Evolutionary conservation across 1,140 invertebrate species (phyloP), one percentile per base, ranked within the genome.

Genomic region (Araneus ventricosus): DNA sequence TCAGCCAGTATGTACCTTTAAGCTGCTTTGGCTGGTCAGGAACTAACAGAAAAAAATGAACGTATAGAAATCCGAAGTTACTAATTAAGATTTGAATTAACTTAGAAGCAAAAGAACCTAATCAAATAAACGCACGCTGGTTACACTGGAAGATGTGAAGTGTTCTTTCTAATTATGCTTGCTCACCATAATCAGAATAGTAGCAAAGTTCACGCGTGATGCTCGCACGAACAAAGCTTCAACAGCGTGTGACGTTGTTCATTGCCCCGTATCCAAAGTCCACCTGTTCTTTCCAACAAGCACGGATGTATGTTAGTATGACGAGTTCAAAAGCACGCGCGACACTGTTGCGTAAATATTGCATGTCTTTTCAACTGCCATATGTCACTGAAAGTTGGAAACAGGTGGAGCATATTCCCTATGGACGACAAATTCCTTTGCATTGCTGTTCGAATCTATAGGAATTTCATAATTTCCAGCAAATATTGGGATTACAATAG

Each of bases 221-320:
- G 41, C 39, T n/a, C 39, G 37, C 45, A 88, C 63, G n/a, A 70
- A 57, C 63, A 34, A 52, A 87, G n/a, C 85, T 61, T 67, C 87
- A 88, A 41, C 87, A 88, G 87, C 52, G 67, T 90, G 84, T 87
- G 85, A 70, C 37, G 67, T 30, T 39, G 37, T n/a, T 91, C 27
- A 79, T 39, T 41, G 34, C 91, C 57, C 85, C 84, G 67, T 30
- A 84, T 84, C 80, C 80, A 41, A 45, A 45, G 67, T 84, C 80
- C 80, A 84, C 80, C 39, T 41, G 80, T 57, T n/a, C 39, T 84
- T 75, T 75, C 30, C 5, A 75, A 34, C 30, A 75, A 75, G 80
- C 30, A 57, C 45, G 80, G 39, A 87, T 87, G 63, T 88, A 27
- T 93, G 91, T 93, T 93, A 93, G 52, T 93, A 39, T 85, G 79